Conservation (phyloP, 1,140 invertebrate species). For the Lordiphosa mommai region DNA sequence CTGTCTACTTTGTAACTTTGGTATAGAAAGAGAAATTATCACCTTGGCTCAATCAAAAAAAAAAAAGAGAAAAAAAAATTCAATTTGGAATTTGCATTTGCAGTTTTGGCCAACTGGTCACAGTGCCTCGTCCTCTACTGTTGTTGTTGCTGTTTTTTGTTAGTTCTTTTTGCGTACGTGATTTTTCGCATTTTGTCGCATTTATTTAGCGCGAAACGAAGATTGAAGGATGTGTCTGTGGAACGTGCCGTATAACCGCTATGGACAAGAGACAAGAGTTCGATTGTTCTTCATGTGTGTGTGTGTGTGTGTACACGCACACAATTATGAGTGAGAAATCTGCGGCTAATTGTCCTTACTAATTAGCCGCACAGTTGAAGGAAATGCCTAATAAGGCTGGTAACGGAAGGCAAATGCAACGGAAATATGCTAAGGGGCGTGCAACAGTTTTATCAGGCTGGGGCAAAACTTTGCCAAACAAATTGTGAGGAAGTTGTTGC, state of each 20-base stretch:
- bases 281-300: no score
- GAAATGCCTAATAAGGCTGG: slow-evolving; percentile 55
- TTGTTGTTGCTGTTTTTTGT: slow-evolving; percentile 6
- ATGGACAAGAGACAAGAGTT: no score
- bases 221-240: background rate
- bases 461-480: slow-evolving; percentile 65
- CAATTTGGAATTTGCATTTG: no score
- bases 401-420: slow-evolving; percentile 49
- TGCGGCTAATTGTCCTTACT: no score
- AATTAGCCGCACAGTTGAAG: slow-evolving; percentile 22
- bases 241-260: background rate
- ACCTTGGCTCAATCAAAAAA: no score
- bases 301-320: no score
- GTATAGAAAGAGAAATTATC: no score
- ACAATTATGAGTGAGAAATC: no score
- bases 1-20: no score
- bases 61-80: no score
- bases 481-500: slow-evolving; percentile 67
- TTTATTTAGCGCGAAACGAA: slow-evolving; percentile 33
- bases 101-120: no score
- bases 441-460: slow-evolving; percentile 23
- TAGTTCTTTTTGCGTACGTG: slow-evolving; percentile 45
- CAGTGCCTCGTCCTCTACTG: background rate
- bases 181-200: slow-evolving; percentile 58
- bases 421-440: slow-evolving; percentile 35